Percentiles rank a stretch among this genome's conserved stretches.
phyloP scores from a whole-genome alignment of 1,140 invertebrate species.

The Galleria mellonella region DNA sequence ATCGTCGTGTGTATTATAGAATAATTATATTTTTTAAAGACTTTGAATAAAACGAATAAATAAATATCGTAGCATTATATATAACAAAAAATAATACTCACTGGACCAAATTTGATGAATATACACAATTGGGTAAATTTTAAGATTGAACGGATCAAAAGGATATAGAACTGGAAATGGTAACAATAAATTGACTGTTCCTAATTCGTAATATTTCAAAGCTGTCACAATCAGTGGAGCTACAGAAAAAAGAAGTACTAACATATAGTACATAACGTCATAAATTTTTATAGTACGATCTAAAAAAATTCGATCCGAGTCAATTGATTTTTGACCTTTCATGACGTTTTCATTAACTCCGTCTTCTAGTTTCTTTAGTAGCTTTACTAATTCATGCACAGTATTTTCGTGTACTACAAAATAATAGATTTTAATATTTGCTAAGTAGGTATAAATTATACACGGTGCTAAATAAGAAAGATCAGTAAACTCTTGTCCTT shows the following conservation, averaged over 20 bases:
- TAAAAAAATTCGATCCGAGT: slow-evolving; percentile 14
- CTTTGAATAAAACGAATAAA: no score
- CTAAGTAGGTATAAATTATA: slow-evolving; percentile 7
- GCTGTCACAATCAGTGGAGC: slow-evolving; percentile 15
- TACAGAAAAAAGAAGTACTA: slow-evolving; percentile 12
- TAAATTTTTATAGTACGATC: slow-evolving; percentile 12
- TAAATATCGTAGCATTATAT: no score
- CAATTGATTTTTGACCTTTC: background rate
- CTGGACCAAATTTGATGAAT: slow-evolving; percentile 22
- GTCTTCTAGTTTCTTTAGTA: background rate
- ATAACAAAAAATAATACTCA: slow-evolving; percentile 9
- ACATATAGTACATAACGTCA: slow-evolving; percentile 1
- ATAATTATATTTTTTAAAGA: no score
- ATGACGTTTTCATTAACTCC: slow-evolving; percentile 8
- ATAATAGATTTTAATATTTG: background rate
- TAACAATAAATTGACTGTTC: slow-evolving; percentile 10
- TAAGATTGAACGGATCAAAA: slow-evolving; percentile 20
- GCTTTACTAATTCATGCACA: background rate
- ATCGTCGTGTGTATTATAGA: no score
- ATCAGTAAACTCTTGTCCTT: slow-evolving; percentile 11
- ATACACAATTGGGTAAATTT: slow-evolving; percentile 21
- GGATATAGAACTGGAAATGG: slow-evolving; percentile 24
- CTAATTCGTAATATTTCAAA: slow-evolving; percentile 16
- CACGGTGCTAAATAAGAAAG: slow-evolving; percentile 21
- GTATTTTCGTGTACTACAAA: no score